A percentile compares a stretch with the other conserved stretches of the same genome.
Conservation (phyloP, 2,888 invertebrate species). For the Oscheius myriophilus region DNA sequence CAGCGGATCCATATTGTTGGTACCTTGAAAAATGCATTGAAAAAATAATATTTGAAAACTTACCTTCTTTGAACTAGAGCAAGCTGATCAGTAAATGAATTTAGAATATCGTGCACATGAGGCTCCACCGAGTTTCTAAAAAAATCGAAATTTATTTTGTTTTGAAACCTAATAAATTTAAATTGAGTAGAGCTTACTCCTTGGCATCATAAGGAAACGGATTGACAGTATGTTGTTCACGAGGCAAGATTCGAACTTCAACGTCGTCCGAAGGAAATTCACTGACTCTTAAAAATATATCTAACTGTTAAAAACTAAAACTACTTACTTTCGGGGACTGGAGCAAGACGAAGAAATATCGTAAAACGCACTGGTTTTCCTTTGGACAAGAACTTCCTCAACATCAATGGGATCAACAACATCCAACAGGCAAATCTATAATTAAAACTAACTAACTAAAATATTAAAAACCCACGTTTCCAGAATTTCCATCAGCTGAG, state of each 20-base stretch:
- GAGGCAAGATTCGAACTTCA: constrained; percentile 44
- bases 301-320: neutral
- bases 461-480: constrained; percentile 8
- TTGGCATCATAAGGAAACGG: constrained; percentile 18
- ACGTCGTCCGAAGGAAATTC: constrained; percentile 65
- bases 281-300: constrained; percentile 36
- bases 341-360: constrained; percentile 28
- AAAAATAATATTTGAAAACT: neutral
- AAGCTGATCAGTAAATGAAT: constrained; percentile 28
- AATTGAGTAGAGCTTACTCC: neutral
- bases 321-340: constrained; percentile 26
- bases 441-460: too few relatives aligned
- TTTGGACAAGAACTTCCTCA: constrained; percentile 27
- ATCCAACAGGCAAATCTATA: constrained; percentile 22
- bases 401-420: constrained; percentile 32
- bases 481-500: constrained; percentile 12
- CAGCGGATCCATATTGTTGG: constrained; percentile 31
- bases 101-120: constrained; percentile 26
- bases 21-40: constrained; percentile 12
- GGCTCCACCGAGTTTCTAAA: constrained; percentile 22
- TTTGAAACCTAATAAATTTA: too few relatives aligned
- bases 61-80: constrained; percentile 30
- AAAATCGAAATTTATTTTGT: too few relatives aligned
- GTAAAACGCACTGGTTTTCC: constrained; percentile 29
- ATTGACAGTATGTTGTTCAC: constrained; percentile 26